Evolutionary conservation across 2,888 invertebrate genomes (phyloP), one percentile per base, ranked within the genome.

Genomic region (Tetropium fuscum): DNA sequence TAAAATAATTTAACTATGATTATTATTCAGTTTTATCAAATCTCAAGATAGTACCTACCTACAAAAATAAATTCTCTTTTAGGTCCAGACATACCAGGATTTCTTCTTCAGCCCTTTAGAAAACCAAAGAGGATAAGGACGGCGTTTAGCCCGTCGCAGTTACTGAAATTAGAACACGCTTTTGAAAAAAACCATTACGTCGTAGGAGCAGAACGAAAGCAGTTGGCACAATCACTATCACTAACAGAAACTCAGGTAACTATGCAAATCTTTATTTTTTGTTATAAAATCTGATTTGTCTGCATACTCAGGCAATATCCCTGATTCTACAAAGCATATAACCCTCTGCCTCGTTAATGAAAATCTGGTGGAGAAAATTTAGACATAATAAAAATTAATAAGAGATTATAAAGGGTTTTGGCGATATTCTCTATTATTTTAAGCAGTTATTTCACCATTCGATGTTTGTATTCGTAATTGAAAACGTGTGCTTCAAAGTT

Each of bases 181-280:
- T 99, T 99, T 83, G 98, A 98, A 85, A 97, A 95, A 84, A 99
- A 98, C 83, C 98, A 99, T 81, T 99, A 99, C 84, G 98, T 99
- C 41, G 98, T 99, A 18, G 98, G 99, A 0, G 96, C 97, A 20
- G 98, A 99, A 82, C 87, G 99, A 76, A 99, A 99, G 82, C 96
- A 97, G 81, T 86, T 99, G 73, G 99, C 99, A 4, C 94, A 95
- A 78, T 92, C 93, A 59, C 85, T 99, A 58, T 95, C 93, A 79
- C 87, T 98, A 71, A 96, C 97, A 58, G 98, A 98, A 87, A 98
- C 98, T 63, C 98, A 98, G 95, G 97, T 98, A 83, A 86, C 11
- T 34, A 34, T 34, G 13, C n/a, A n/a, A n/a, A n/a, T n/a, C n/a
- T n/a, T n/a, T n/a, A n/a, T n/a, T n/a, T n/a, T n/a, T n/a, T n/a